These are phyloP conservation scores for Trididemnum nubilum DNA, from an alignment of 23 tunicate genomes.

Conservation along the genomic window DNA sequence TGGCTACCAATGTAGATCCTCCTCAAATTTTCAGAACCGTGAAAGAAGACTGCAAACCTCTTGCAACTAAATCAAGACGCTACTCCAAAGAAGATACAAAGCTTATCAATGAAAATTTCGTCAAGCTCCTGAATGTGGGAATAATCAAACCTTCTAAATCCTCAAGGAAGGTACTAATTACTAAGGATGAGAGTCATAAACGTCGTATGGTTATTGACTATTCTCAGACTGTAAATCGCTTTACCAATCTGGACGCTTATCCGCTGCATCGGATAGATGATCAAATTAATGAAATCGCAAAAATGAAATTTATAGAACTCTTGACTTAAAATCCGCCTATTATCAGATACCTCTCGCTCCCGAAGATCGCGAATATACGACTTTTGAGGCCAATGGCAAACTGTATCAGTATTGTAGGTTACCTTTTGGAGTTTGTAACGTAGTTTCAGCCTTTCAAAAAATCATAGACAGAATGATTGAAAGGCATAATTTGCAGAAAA, in stretches of 20 bases:
- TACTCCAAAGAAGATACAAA: no score
- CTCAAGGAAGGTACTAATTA: slow-evolving; percentile 27
- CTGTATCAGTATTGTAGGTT: slow-evolving; percentile 7
- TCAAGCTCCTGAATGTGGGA: not conserved
- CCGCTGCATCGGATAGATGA: not conserved
- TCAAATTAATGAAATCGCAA: no score
- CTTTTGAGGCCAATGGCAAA: no score
- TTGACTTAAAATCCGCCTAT: not conserved
- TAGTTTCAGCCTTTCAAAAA: slow-evolving; percentile 3
- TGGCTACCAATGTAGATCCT: not conserved
- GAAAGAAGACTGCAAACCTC: not conserved
- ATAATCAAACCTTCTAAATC: slow-evolving; percentile 3
- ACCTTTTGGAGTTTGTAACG: slow-evolving; percentile 17
- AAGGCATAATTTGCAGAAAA: not conserved
- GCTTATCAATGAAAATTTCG: not conserved
- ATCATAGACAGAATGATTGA: not conserved
- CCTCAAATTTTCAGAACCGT: no score
- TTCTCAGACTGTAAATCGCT: no score
- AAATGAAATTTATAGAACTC: not conserved
- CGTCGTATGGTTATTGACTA: slow-evolving; percentile 29
- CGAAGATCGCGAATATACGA: no score
- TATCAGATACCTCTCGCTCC: no score
- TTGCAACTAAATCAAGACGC: not conserved
- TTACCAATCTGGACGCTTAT: no score
- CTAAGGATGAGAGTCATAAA: slow-evolving; percentile 10